Percentiles rank a stretch among this genome's conserved stretches.
Conservation (phyloP, 2,113 vertebrate genomes). For the Dunckerocampus dactyliophorus region DNA sequence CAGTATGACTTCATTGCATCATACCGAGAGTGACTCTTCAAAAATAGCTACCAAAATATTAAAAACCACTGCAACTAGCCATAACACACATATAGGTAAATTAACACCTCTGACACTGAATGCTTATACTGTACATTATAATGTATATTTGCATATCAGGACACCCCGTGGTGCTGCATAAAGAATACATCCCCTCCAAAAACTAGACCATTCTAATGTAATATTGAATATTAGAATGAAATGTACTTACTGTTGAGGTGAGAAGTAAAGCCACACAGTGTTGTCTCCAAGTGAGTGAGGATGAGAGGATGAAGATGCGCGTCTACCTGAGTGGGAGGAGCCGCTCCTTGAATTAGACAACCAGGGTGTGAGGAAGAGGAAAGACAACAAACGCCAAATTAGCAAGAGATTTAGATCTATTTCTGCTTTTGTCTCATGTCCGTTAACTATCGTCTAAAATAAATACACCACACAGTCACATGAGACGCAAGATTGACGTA, state of each 20-base stretch:
- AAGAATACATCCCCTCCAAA: too few species aligned
- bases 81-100: too few species aligned
- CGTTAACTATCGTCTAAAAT: neutral
- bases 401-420: neutral
- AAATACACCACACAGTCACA: neutral
- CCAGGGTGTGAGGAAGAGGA: slow-evolving; percentile 1
- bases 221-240: neutral
- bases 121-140: too few species aligned
- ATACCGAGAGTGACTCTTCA: too few species aligned
- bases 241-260: slow-evolving; percentile 32
- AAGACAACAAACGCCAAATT: slow-evolving; percentile 3
- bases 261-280: slow-evolving; percentile 23
- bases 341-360: slow-evolving; percentile 18
- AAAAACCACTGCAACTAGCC: too few species aligned
- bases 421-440: neutral
- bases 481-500: neutral
- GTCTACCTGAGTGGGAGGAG: slow-evolving; percentile 63
- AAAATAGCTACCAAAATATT: too few species aligned
- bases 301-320: slow-evolving; percentile 41
- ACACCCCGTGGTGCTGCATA: too few species aligned
- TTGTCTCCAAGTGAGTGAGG: slow-evolving; percentile 45
- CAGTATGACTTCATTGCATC: too few species aligned
- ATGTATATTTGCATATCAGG: too few species aligned
- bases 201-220: too few species aligned
- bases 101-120: too few species aligned